These are phyloP conservation scores for Nephotettix cincticeps DNA, from an alignment of 1,140 invertebrate genomes.

Conservation along the genomic window DNA sequence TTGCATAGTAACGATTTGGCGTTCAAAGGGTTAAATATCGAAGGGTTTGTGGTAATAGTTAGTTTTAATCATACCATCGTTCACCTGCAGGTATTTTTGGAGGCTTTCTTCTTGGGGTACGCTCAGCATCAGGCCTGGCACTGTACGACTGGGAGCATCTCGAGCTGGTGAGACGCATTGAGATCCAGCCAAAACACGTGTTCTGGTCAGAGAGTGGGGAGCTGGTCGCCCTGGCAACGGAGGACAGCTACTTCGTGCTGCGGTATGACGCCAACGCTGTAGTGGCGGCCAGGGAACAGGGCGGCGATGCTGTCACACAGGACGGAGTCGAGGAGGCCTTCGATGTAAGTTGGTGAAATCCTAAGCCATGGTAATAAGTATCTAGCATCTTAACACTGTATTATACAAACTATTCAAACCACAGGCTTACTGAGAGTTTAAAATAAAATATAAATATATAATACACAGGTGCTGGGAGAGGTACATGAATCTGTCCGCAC, in stretches of 20 bases:
- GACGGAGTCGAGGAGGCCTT: conserved; percentile 98
- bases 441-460: too few relatives aligned
- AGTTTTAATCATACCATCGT: too few relatives aligned
- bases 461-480: conserved; percentile 78
- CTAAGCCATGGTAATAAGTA: too few relatives aligned
- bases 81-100: conserved; percentile 82
- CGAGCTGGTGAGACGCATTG: conserved; percentile 90
- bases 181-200: conserved; percentile 91
- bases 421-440: too few relatives aligned
- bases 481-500: conserved; percentile 93
- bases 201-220: conserved; percentile 98
- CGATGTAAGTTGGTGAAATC: conserved; percentile 68
- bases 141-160: conserved; percentile 98
- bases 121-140: conserved; percentile 86
- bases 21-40: too few relatives aligned
- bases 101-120: conserved; percentile 91
- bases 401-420: too few relatives aligned
- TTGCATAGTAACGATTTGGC: too few relatives aligned
- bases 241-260: conserved; percentile 95
- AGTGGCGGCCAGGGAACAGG: conserved; percentile 55
- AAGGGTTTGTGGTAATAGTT: too few relatives aligned
- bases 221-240: conserved; percentile 90
- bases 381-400: too few relatives aligned
- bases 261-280: conserved; percentile 78
- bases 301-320: conserved; percentile 60